Base-by-base conservation (phyloP, 23 tunicate species). In the Ciona savignyi region DNA sequence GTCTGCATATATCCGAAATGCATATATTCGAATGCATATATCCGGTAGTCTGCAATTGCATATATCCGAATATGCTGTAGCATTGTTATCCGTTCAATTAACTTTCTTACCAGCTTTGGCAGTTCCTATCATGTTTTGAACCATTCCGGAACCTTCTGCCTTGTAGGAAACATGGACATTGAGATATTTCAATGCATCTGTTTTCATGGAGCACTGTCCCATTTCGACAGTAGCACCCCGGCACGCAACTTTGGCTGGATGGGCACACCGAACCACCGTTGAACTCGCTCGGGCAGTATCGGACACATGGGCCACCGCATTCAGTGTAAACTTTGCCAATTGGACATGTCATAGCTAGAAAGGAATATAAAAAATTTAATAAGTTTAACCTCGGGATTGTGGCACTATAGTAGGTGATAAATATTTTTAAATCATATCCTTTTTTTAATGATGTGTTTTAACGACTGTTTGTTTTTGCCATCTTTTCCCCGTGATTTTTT, bases 211-310 rank as follows among this genome's bases (percentile, higher is more conserved):
- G 61, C 2, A 90, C 97, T 24, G 62, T 70, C 30, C 69, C 64
- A 19, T 60, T 61, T 2, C 81, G 97, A 34, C 97, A 90, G 51
- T 90, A 87, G 49, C 97, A 90, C 15, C 97, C 97, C 22, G 93
- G 77, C 34, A 90, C 79, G 65, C 97, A 90, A 19, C 74, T 75
- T 3, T 63, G 77, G 72, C 75, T 69, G 24, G 86, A 32, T n/a
- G 65, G 62, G 71, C 97, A 91, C 21, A 91, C 63, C 23, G 68
- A 70, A 25, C 83, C 86, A 25, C 60, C 79, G 22, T 27, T 33
- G n/a, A 84, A 70, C 11, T 32, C 67, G 2, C 91, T 78, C 28
- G 91, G 83, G 51, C 97, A 91, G 75, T 84, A 91, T 23, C 64
- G 80, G n/a, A 76, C 71, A 34, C 97, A 91, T 29, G 35, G 80